These are phyloP conservation scores for Neogobius melanostomus DNA, from an alignment of 2,113 vertebrate genomes.

Conservation along the genomic window DNA sequence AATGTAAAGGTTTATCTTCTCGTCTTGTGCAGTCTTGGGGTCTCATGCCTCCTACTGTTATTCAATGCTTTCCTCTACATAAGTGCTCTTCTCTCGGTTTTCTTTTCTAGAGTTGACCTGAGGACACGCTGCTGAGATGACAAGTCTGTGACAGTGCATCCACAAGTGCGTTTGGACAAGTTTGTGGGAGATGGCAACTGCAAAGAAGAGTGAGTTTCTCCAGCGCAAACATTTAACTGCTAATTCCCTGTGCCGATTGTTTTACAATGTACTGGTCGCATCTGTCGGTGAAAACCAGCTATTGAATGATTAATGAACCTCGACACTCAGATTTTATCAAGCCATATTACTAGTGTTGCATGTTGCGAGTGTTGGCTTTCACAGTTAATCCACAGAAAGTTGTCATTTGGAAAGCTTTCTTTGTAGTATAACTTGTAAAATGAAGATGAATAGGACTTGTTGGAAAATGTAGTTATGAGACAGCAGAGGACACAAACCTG, in stretches of 20 bases:
- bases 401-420: no score
- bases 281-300: neutral
- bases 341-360: neutral
- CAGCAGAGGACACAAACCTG: no score
- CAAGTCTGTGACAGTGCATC: constrained; percentile 58
- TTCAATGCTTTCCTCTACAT: constrained; percentile 11
- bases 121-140: constrained; percentile 53
- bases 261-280: neutral
- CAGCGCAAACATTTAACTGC: neutral
- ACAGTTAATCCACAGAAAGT: neutral
- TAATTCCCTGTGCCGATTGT: neutral
- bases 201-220: constrained; percentile 72
- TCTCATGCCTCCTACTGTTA: constrained; percentile 8
- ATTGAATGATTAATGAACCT: neutral
- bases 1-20: constrained; percentile 4
- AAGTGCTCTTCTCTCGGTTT: constrained; percentile 16
- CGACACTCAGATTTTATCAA: constrained; percentile 4
- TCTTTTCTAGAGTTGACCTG: constrained; percentile 52
- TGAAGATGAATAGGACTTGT: no score
- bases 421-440: no score
- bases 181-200: constrained; percentile 68
- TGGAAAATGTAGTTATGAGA: no score
- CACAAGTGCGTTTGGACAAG: constrained; percentile 39
- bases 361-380: neutral
- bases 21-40: neutral